phyloP scores from a whole-genome alignment of 2,113 vertebrate species.

The Xiphophorus couchianus region DNA sequence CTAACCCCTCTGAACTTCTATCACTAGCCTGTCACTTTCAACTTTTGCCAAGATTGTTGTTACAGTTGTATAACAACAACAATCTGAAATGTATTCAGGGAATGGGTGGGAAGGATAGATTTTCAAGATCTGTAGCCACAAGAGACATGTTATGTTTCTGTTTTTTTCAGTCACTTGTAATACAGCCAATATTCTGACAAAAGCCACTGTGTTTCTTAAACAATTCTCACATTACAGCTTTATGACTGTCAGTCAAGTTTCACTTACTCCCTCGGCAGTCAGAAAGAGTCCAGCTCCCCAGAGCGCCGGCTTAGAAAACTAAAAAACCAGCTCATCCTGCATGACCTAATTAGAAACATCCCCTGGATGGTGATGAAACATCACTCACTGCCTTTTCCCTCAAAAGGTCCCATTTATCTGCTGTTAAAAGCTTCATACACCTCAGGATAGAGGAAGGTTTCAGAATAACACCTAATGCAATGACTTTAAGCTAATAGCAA shows the following conservation, averaged over 20 bases:
- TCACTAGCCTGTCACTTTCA: too few species aligned
- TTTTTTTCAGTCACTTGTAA: neutral
- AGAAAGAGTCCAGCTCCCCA: slow-evolving; percentile 75
- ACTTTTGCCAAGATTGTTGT: too few species aligned
- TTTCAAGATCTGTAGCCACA: neutral
- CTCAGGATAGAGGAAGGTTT: neutral
- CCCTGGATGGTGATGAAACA: slow-evolving; percentile 32
- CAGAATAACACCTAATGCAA: neutral
- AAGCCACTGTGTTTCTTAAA: neutral
- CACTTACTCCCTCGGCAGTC: slow-evolving; percentile 55
- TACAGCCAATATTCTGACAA: too few species aligned
- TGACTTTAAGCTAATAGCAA: neutral
- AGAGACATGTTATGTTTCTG: neutral
- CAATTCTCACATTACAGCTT: neutral
- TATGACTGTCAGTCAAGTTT: slow-evolving; percentile 33
- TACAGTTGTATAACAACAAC: too few species aligned
- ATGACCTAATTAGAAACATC: slow-evolving; percentile 72
- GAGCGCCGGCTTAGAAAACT: slow-evolving; percentile 62
- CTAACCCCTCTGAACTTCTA: too few species aligned
- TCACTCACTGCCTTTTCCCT: slow-evolving; percentile 26
- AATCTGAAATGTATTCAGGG: too few species aligned
- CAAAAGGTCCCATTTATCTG: slow-evolving; percentile 11
- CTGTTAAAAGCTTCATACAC: slow-evolving; percentile 20
- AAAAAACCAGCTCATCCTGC: slow-evolving; percentile 66
- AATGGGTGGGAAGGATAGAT: too few species aligned